Evolutionary conservation across 2,113 vertebrate species (phyloP), one percentile per base, ranked within the genome.

Genomic region (Ceyx melanurus): DNA sequence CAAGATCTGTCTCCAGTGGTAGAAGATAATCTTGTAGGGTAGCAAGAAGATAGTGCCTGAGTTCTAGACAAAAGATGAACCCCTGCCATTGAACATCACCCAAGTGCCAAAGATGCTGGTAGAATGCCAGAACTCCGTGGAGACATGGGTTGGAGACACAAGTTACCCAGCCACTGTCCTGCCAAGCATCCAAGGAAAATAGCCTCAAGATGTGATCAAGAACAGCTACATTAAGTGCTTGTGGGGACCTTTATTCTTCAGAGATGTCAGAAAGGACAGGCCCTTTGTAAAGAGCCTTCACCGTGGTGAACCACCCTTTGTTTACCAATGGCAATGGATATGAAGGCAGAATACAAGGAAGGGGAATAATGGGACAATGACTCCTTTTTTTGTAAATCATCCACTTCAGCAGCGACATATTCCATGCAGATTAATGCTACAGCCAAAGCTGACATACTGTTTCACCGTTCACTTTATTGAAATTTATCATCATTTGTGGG

Each of bases 11-110:
- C 3, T 2, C 73, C 88, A 87, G 31, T 25, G 13, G 76, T 56
- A 94, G 88, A 84, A 93, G 81, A 92, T 94, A 96, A 96, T 90
- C 88, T 82, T 67, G 42, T 51, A 61, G 91, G 28, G 65, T 22
- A 42, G 54, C 53, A 89, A 77, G 51, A 85, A 95, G 86, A 94
- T 95, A 86, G 65, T 79, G 50, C 14, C 76, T 90, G 90, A 94
- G 51, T 56, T 82, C 56, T 9, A 93, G 67, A 87, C 83, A 78
- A 96, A 97, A 95, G 88, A 79, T 13, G 12, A 87, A 50, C 74
- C 89, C 94, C 60, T 60, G 76, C 82, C 45, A 67, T 0, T 56
- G 73, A 95, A 94, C 35, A 84, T 93, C 87, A 82, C 70, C 70
- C 40, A 80, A 79, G 56, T 3, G 25, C 46, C 74, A 88, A 23